Base-by-base conservation (phyloP, 2,797 vertebrate genomes). In the Todus mexicanus region DNA sequence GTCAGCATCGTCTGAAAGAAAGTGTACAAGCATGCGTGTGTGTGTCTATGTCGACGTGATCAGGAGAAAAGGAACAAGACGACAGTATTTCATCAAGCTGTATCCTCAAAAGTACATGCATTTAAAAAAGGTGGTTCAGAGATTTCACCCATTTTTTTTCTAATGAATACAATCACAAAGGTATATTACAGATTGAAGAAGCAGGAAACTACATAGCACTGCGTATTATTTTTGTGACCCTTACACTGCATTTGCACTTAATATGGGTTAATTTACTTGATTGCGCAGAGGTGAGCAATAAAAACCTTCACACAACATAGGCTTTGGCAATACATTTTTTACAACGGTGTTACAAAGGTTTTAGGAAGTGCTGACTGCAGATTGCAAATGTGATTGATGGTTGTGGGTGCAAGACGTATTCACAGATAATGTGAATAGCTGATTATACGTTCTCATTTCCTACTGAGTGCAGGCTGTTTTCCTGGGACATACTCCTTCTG, bases 271-370 rank as follows among this genome's bases (percentile, higher is more conserved):
- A 61, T 61, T 80, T 68, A 59, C 27, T 61, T 47, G 26, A 50
- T 68, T 54, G n/a, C 42, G 29, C 48, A 47, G 76, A 84, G 16
- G 22, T 31, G 43, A 56, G 66, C 40, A 64, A 35, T 59, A 80
- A 89, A 45, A 1, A 9, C 4, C 27, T 53, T 17, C 7, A 4
- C 4, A 1, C 7, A 31, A 13, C 7, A 4, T 35, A 31, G 20
- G 14, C 33, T 54, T 7, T 45, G 31, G n/a, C 17, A 53, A 23
- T 22, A 59, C 2, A 14, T 18, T 69, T 89, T 87, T 91, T 77
- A 59, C 5, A 13, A 80, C 71, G 45, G 9, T n/a, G 17, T 75
- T 78, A 25, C 1, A 2, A 65, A 51, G 6, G 12, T 40, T 81
- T 78, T 70, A 74, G 48, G 17, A 65, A 91, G 59, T 15, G 42